Evolutionary conservation across 2,113 vertebrate genomes (phyloP).

Genomic region (Kobus ellipsiprymnus): DNA sequence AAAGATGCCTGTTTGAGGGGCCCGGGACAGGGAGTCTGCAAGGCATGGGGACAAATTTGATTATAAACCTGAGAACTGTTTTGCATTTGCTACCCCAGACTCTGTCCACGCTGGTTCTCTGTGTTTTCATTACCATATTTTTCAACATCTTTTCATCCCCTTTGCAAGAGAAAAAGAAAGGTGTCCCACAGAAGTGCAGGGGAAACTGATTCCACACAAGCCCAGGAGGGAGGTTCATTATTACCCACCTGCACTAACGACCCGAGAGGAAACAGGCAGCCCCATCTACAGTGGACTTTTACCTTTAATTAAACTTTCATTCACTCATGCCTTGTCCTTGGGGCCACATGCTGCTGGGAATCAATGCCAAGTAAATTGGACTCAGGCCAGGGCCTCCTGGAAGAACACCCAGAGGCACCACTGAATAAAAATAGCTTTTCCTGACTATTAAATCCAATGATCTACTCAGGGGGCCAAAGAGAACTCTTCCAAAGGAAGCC

Average conservation of each 20-base stretch:
- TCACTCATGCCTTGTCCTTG: not conserved
- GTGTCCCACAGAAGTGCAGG: not conserved
- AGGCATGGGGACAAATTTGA: not conserved
- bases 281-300: not conserved
- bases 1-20: not conserved
- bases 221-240: accelerated
- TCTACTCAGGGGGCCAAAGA: not conserved
- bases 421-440: not conserved
- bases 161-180: not conserved
- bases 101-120: not conserved
- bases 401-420: not conserved
- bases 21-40: not conserved
- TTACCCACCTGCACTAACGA: accelerated
- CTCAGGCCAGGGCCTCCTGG: not conserved
- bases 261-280: not conserved
- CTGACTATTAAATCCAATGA: not conserved
- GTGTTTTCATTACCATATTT: no score
- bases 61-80: not conserved
- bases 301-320: not conserved
- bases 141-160: not conserved
- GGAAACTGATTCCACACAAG: not conserved
- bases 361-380: not conserved
- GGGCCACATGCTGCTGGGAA: not conserved
- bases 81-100: no score
- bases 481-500: not conserved